Evolutionary conservation across 2,113 vertebrate genomes (phyloP).

Genomic region (Falco punctatus): DNA sequence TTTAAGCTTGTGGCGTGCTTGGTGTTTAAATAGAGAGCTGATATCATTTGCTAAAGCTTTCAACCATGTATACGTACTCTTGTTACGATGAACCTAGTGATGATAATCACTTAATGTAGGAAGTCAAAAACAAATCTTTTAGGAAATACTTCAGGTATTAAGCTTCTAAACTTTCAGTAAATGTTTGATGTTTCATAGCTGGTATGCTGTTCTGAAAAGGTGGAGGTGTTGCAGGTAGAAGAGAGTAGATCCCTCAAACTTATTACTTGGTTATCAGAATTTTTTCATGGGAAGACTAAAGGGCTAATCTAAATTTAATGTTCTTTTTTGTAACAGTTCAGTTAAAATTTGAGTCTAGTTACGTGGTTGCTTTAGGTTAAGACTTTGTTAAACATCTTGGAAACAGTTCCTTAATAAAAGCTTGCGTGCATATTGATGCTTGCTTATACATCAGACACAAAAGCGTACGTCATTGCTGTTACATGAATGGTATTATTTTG

Average conservation of each 20-base stretch:
- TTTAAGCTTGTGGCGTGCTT: conserved; percentile 8
- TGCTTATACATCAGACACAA: not conserved
- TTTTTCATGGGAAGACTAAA: not conserved
- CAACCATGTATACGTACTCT: not conserved
- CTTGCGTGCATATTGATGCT: not conserved
- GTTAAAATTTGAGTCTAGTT: not conserved
- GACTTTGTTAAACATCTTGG: not conserved
- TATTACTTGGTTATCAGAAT: not conserved
- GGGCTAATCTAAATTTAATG: not conserved
- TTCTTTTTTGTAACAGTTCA: not conserved
- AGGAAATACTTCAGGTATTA: not conserved
- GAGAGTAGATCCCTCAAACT: not conserved
- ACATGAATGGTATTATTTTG: not conserved
- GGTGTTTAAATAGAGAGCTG: conserved; percentile 11
- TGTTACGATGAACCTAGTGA: not conserved
- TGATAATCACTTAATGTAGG: not conserved
- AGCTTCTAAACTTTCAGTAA: not conserved
- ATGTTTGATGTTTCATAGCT: not conserved
- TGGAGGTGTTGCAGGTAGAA: not conserved
- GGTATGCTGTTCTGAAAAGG: not conserved
- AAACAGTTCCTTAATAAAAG: conserved; percentile 32
- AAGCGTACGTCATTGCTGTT: not conserved
- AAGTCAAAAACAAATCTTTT: not conserved
- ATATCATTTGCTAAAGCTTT: not conserved
- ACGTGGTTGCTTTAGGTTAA: not conserved